Percentiles rank a stretch among this genome's conserved stretches.
phyloP scores from a whole-genome alignment of 2,113 vertebrate genomes.

The Hippocampus comes region DNA sequence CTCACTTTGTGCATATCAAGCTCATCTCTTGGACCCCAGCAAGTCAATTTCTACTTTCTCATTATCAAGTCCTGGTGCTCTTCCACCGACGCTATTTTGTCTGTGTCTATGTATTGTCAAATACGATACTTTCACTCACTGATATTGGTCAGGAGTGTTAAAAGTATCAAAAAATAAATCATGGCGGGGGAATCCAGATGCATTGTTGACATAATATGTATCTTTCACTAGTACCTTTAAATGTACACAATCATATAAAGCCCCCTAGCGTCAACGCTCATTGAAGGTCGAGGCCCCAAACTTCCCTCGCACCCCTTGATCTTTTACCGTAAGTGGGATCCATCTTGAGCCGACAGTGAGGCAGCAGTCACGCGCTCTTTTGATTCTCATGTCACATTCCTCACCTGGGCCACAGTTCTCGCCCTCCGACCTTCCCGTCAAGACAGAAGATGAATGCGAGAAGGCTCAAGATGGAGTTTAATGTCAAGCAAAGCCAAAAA shows the following conservation, averaged over 20 bases:
- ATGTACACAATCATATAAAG: neutral
- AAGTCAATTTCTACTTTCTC: too few relatives aligned
- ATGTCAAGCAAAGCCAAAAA: conserved; percentile 15
- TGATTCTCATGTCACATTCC: conserved; percentile 69
- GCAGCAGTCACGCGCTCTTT: conserved; percentile 42
- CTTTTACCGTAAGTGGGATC: conserved; percentile 57
- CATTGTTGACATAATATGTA: neutral
- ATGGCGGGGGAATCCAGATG: too few relatives aligned
- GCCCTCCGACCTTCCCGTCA: conserved; percentile 20
- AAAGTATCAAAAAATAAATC: neutral
- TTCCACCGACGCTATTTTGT: too few relatives aligned
- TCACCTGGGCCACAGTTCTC: conserved; percentile 57
- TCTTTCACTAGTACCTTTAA: neutral
- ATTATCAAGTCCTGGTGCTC: too few relatives aligned
- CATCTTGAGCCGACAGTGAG: conserved; percentile 5
- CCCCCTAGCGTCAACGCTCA: neutral
- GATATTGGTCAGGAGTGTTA: neutral
- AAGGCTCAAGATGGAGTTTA: conserved; percentile 28
- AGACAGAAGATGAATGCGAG: conserved; percentile 12
- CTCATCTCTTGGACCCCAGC: too few relatives aligned
- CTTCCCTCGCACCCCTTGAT: conserved; percentile 13
- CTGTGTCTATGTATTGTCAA: too few relatives aligned
- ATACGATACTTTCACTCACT: neutral
- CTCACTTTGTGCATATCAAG: too few relatives aligned
- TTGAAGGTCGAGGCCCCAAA: conserved; percentile 26